A percentile compares a stretch with the other conserved stretches of the same genome.
phyloP scores from a whole-genome alignment of 2,797 vertebrate species.

The Lindbergichthys nudifrons region DNA sequence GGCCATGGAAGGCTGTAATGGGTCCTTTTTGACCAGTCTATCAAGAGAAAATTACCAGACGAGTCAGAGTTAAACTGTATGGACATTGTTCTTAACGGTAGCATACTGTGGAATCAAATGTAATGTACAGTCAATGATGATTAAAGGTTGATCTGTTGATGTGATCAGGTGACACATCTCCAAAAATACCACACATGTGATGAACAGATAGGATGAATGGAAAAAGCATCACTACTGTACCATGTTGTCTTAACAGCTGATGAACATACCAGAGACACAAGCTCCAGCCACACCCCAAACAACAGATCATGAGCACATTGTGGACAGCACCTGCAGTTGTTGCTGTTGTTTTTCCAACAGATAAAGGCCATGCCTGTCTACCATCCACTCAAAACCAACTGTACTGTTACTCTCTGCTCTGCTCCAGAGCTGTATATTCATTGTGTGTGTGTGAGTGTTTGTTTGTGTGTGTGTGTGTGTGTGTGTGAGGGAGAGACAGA shows the following conservation, averaged over 20 bases:
- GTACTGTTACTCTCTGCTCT: slow-evolving; percentile 14
- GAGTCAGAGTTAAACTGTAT: not conserved
- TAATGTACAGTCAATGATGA: slow-evolving; percentile 1
- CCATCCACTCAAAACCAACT: slow-evolving; percentile 8
- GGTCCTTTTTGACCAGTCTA: not conserved
- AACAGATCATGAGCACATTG: slow-evolving; percentile 5
- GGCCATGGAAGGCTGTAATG: not conserved
- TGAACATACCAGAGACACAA: slow-evolving; percentile 6
- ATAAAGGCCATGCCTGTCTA: slow-evolving; percentile 5
- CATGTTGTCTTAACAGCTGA: slow-evolving; percentile 7
- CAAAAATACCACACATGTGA: not conserved
- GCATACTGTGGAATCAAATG: slow-evolving; percentile 3
- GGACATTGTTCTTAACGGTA: not conserved
- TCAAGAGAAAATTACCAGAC: not conserved
- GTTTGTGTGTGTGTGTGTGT: no score
- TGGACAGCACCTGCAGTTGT: slow-evolving; percentile 14
- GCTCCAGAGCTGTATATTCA: slow-evolving; percentile 6
- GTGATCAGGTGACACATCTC: not conserved
- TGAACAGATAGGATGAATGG: not conserved
- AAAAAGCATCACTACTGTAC: not conserved
- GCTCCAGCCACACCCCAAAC: slow-evolving; percentile 20
- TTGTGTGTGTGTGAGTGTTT: slow-evolving; percentile 11
- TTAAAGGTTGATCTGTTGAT: not conserved
- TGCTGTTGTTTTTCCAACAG: slow-evolving; percentile 10
- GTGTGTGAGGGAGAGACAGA: slow-evolving; percentile 5